These are phyloP conservation scores for Phrynocephalus forsythii DNA, from an alignment of 2,797 vertebrate species.

Conservation along the genomic window DNA sequence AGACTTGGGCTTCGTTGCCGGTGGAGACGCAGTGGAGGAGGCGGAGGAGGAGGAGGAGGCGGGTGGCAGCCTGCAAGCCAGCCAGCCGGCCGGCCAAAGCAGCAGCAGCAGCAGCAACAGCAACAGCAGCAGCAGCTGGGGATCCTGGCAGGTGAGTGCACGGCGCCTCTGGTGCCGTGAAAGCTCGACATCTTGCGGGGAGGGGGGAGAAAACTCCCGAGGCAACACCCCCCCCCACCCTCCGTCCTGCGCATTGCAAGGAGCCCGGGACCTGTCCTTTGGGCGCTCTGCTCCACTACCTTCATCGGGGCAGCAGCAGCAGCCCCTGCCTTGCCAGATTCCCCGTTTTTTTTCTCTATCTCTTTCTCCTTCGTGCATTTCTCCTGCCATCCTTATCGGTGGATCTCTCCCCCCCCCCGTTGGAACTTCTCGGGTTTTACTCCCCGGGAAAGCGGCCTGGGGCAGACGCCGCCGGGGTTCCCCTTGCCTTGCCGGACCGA, in stretches of 20 bases:
- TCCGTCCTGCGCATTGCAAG: neutral
- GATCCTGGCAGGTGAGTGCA: constrained; percentile 33
- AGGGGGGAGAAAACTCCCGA: neutral
- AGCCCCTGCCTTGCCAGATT: neutral
- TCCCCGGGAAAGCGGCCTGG: neutral
- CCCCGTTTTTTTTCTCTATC: neutral
- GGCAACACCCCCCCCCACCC: neutral
- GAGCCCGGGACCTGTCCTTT: neutral
- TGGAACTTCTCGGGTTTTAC: neutral
- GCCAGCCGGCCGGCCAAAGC: neutral
- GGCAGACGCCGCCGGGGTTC: too few species aligned
- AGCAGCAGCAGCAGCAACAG: neutral
- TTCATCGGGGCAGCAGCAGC: neutral
- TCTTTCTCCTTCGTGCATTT: neutral
- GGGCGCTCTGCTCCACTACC: neutral
- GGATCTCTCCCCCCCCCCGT: too few species aligned
- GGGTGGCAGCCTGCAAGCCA: too few species aligned
- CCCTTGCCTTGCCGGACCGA: too few species aligned
- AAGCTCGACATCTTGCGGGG: neutral
- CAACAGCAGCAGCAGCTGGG: neutral
- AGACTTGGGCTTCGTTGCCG: constrained; percentile 30
- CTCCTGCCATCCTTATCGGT: neutral
- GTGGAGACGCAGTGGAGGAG: constrained; percentile 22
- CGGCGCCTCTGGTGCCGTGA: neutral
- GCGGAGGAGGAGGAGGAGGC: neutral